phyloP scores from a whole-genome alignment of 2,113 vertebrate genomes.

The Poicephalus gulielmi region DNA sequence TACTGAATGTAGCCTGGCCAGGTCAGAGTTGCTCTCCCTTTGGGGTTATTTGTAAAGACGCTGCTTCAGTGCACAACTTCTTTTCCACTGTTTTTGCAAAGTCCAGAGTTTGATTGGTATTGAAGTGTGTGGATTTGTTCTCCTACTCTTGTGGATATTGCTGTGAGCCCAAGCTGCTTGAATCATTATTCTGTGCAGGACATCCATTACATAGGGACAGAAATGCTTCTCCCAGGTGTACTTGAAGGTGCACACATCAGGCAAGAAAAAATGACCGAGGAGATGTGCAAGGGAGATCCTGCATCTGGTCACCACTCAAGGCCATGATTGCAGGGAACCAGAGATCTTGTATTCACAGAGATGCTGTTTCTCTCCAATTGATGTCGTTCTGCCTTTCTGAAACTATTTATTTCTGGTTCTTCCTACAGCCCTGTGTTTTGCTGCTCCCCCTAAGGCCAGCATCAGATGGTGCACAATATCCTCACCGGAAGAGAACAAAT shows the following conservation, averaged over 20 bases:
- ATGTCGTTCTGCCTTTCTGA: not conserved
- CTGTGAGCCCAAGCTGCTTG: not conserved
- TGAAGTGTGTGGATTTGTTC: not conserved
- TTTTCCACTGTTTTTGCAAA: not conserved
- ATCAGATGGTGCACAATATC: slow-evolving; percentile 78
- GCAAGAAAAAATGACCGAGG: not conserved
- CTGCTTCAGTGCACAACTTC: not conserved
- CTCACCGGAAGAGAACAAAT: slow-evolving; percentile 67
- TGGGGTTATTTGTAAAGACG: not conserved
- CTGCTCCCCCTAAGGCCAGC: slow-evolving; percentile 12
- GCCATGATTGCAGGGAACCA: not conserved
- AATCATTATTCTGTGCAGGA: accelerated
- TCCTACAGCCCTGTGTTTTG: slow-evolving; percentile 68
- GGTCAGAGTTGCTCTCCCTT: not conserved
- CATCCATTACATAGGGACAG: not conserved
- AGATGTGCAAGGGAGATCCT: not conserved
- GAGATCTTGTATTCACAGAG: not conserved
- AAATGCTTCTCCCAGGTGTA: not conserved
- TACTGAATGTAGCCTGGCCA: not conserved
- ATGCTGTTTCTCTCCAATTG: not conserved
- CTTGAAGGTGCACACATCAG: accelerated
- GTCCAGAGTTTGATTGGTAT: not conserved
- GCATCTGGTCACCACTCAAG: accelerated
- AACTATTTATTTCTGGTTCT: not conserved
- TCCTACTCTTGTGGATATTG: not conserved